A percentile compares a stretch with the other conserved stretches of the same genome.
Conservation (phyloP, 2,113 vertebrate genomes). For the Corvus cornix region DNA sequence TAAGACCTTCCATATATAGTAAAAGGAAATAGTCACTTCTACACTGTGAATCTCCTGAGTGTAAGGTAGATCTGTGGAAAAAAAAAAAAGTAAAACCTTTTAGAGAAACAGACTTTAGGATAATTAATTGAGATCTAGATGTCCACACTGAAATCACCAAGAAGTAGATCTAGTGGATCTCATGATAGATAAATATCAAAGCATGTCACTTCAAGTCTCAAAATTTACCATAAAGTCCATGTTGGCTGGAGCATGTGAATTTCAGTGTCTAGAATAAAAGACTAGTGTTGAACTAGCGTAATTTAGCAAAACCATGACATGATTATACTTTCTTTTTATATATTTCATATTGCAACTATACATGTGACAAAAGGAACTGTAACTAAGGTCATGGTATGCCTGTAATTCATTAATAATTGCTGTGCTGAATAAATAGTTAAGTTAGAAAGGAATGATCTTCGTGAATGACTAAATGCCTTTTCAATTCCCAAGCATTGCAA, state of each 20-base stretch:
- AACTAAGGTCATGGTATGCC: not conserved
- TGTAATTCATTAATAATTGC: not conserved
- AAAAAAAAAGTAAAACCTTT: not conserved
- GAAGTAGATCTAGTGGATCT: not conserved
- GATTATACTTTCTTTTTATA: not conserved
- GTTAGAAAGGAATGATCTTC: not conserved
- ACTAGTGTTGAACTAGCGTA: not conserved
- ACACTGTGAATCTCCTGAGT: not conserved
- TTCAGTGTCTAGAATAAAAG: not conserved
- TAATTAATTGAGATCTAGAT: not conserved
- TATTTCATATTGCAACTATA: not conserved
- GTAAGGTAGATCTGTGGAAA: not conserved
- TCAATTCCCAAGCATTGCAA: not conserved
- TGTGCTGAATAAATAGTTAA: not conserved
- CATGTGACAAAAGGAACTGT: not conserved
- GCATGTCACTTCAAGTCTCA: not conserved
- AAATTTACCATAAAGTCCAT: not conserved
- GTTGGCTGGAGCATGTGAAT: not conserved
- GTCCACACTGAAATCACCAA: not conserved
- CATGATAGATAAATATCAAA: not conserved
- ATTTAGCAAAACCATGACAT: fast-evolving
- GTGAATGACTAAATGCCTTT: not conserved
- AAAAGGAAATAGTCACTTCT: not conserved
- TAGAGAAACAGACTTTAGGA: not conserved
- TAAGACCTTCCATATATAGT: not conserved